Conservation (phyloP, 2,797 vertebrate genomes). For the Sarcoramphus papa region DNA sequence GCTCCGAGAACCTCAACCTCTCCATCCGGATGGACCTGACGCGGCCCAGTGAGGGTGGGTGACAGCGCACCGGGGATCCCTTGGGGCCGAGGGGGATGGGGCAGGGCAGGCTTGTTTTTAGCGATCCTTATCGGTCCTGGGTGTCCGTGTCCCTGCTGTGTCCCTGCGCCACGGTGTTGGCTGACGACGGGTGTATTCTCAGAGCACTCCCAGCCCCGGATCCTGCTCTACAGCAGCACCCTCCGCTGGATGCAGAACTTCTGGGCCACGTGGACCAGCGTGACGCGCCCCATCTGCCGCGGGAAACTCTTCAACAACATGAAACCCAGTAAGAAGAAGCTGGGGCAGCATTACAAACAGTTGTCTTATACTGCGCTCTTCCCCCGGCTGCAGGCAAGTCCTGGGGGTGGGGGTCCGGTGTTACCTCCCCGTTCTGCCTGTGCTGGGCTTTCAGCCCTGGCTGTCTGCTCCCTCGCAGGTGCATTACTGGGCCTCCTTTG, state of each 20-base stretch:
- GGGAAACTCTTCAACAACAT: slow-evolving; percentile 95
- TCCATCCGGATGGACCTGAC: slow-evolving; percentile 96
- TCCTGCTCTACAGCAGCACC: slow-evolving; percentile 97
- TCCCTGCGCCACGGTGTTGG: background rate
- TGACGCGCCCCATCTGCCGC: slow-evolving; percentile 94
- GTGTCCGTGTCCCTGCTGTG: background rate
- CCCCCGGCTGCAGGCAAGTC: slow-evolving; percentile 87
- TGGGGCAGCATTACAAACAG: slow-evolving; percentile 97
- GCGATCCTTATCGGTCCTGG: background rate
- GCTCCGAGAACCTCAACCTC: slow-evolving; percentile 96
- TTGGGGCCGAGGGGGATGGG: background rate
- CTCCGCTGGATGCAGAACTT: slow-evolving; percentile 99
- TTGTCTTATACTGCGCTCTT: slow-evolving; percentile 93
- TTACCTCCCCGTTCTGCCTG: background rate
- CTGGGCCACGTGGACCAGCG: slow-evolving; percentile 95
- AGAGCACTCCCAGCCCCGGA: slow-evolving; percentile 87
- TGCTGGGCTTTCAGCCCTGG: background rate
- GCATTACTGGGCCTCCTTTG: slow-evolving; percentile 98
- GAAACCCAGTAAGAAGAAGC: slow-evolving; percentile 90
- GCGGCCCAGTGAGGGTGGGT: slow-evolving; percentile 80
- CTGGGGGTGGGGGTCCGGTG: rapidly evolving
- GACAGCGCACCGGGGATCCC: rapidly evolving
- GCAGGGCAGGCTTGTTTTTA: background rate
- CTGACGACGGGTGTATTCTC: background rate
- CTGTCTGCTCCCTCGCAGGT: slow-evolving; percentile 74